Base-by-base conservation (phyloP, 53 echinoderm and acorn worm species). In the Echinarachnius parma region DNA sequence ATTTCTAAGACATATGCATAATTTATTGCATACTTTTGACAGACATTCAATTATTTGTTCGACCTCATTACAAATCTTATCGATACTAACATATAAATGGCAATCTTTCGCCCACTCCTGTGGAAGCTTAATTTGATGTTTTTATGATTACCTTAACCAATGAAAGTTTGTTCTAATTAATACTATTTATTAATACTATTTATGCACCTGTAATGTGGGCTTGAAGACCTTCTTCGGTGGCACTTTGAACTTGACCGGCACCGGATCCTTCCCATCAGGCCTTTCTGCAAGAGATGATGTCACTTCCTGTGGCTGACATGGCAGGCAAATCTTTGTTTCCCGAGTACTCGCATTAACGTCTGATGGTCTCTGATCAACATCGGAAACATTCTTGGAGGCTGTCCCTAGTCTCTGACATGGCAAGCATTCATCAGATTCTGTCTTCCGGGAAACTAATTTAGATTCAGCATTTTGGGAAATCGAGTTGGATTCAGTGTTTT, bases 181-280 rank as follows among this genome's bases (percentile, higher is more conserved):
- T n/a, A n/a, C n/a, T n/a, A n/a, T n/a, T n/a, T n/a, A n/a, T n/a
- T 39, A 13, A 39, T 49, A 18, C 50, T 15, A 49, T 21, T 29
- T 47, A 10, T 46, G 62, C 59, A 95, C 95, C 95, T 91, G 84
- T 19, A 87, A 56, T 33, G 95, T 84, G 15, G 95, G 90, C 65
- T 91, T 95, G 61, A 91, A 95, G 64, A 95, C 78, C 33, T 76
- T 82, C 72, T 91, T 95, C 11, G 95, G 85, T 4, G 90, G 90
- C 23, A 75, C 60, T 56, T 95, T 87, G 57, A 95, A 91, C 35
- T 74, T 85, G 26, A 84, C 68, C 31, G 59, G 58, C 19, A 21
- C 61, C 29, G 21, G 27, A 2, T 21, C 39, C 34, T 80, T 80
- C 47, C 53, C 52, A 23, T 36, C 20, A 30, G 26, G 20, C 29